Evolutionary conservation across 2,888 invertebrate species (phyloP).

Genomic region (Eupithecia subfuscata): DNA sequence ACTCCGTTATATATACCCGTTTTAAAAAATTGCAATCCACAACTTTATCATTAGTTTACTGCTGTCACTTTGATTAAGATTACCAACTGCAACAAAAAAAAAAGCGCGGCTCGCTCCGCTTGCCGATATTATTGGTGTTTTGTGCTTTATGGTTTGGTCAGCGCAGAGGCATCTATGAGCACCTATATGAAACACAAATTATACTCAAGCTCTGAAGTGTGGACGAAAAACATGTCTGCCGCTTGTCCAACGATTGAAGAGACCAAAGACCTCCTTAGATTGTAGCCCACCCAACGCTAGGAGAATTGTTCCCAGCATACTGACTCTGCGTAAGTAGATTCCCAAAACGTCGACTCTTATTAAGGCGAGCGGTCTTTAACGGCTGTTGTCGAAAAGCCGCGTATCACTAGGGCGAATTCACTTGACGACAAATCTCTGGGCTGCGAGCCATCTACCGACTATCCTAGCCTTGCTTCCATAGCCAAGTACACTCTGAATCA

Average conservation of each 20-base stretch:
- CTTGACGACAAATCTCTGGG: too few species aligned
- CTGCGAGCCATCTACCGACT: neutral
- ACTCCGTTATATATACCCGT: too few species aligned
- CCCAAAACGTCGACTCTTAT: neutral
- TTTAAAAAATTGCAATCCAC: too few species aligned
- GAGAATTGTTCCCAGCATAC: neutral
- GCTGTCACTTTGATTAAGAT: too few species aligned
- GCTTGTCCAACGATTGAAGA: neutral
- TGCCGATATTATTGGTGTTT: too few species aligned
- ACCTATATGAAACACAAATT: neutral
- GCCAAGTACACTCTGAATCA: neutral
- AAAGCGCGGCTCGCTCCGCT: too few species aligned
- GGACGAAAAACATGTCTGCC: too few species aligned
- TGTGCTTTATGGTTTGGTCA: too few species aligned
- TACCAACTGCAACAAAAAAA: too few species aligned
- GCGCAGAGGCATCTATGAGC: too few species aligned
- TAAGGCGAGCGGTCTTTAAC: neutral
- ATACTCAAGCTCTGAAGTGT: neutral
- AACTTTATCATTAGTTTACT: too few species aligned
- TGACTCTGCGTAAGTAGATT: neutral
- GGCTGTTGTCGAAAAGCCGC: too few species aligned
- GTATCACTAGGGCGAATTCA: neutral
- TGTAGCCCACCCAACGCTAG: neutral
- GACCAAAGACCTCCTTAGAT: neutral
- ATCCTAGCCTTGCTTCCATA: neutral